Conservation (phyloP, 2,113 vertebrate species). For the Paralichthys olivaceus region DNA sequence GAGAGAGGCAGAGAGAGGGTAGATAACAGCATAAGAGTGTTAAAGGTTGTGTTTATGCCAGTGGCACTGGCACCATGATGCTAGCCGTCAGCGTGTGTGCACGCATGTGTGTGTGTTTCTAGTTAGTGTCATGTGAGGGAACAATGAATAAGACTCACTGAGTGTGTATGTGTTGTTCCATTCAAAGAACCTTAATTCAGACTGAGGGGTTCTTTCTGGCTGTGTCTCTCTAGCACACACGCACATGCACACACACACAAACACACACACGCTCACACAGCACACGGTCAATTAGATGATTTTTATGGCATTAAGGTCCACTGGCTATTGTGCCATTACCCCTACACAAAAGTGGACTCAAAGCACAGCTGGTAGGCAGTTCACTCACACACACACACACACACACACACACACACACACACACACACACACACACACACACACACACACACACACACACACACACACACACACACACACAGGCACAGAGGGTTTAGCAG, state of each 20-base stretch:
- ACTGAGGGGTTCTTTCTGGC: slow-evolving; percentile 14
- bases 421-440: slow-evolving; percentile 25
- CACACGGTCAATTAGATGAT: slow-evolving; percentile 64
- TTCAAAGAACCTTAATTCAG: slow-evolving; percentile 36
- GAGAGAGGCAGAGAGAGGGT: slow-evolving; percentile 33
- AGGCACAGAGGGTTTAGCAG: slow-evolving; percentile 62
- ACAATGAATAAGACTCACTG: slow-evolving; percentile 45
- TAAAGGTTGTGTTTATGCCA: slow-evolving; percentile 73
- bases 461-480: slow-evolving; percentile 17
- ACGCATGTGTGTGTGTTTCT: slow-evolving; percentile 25
- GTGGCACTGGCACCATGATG: slow-evolving; percentile 59
- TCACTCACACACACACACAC: slow-evolving; percentile 2
- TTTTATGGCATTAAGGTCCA: slow-evolving; percentile 65
- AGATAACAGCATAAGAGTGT: slow-evolving; percentile 52
- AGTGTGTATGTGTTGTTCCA: slow-evolving; percentile 34
- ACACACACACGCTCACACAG: slow-evolving; percentile 27
- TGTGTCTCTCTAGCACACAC: not conserved
- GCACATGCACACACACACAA: slow-evolving; percentile 17
- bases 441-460: slow-evolving; percentile 15
- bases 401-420: slow-evolving; percentile 17
- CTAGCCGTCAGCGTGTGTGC: slow-evolving; percentile 34
- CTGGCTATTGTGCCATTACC: slow-evolving; percentile 52
- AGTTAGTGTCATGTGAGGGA: slow-evolving; percentile 49
- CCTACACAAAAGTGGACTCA: slow-evolving; percentile 25
- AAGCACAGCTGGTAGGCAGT: slow-evolving; percentile 51